phyloP scores from a whole-genome alignment of 2,888 invertebrate species.

The Oscheius myriophilus region DNA sequence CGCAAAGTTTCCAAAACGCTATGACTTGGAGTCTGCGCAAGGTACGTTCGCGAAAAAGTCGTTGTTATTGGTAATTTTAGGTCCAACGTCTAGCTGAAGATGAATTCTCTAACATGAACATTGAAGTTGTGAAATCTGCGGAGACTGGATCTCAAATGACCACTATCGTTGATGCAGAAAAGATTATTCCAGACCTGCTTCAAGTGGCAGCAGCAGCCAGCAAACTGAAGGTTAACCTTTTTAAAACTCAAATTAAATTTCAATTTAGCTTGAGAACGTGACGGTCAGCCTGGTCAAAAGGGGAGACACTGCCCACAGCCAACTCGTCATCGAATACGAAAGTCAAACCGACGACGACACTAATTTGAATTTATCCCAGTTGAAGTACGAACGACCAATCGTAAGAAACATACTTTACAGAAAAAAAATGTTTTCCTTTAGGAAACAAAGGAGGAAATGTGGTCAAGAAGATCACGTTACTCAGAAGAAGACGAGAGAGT shows the following conservation, averaged over 20 bases:
- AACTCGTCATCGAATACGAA: slow-evolving; percentile 59
- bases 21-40: slow-evolving; percentile 62
- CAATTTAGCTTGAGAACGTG: slow-evolving; percentile 48
- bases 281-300: slow-evolving; percentile 53
- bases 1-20: slow-evolving; percentile 58
- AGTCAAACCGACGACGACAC: slow-evolving; percentile 44
- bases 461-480: slow-evolving; percentile 46
- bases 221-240: slow-evolving; percentile 46
- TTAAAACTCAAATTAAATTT: not conserved
- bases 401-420: not conserved
- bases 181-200: slow-evolving; percentile 54
- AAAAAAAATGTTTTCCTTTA: not conserved
- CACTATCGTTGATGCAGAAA: slow-evolving; percentile 53
- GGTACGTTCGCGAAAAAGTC: slow-evolving; percentile 17
- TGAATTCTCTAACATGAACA: slow-evolving; percentile 40
- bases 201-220: slow-evolving; percentile 59
- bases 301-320: slow-evolving; percentile 56
- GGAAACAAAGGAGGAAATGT: slow-evolving; percentile 33
- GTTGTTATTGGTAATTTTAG: slow-evolving; percentile 4
- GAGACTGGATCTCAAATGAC: slow-evolving; percentile 44
- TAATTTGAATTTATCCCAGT: slow-evolving; percentile 19
- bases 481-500: slow-evolving; percentile 49
- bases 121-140: slow-evolving; percentile 49
- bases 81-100: slow-evolving; percentile 44
- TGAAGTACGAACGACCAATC: slow-evolving; percentile 24